Evolutionary conservation across 2,113 vertebrate species (phyloP).

Genomic region (Muntiacus reevesi): DNA sequence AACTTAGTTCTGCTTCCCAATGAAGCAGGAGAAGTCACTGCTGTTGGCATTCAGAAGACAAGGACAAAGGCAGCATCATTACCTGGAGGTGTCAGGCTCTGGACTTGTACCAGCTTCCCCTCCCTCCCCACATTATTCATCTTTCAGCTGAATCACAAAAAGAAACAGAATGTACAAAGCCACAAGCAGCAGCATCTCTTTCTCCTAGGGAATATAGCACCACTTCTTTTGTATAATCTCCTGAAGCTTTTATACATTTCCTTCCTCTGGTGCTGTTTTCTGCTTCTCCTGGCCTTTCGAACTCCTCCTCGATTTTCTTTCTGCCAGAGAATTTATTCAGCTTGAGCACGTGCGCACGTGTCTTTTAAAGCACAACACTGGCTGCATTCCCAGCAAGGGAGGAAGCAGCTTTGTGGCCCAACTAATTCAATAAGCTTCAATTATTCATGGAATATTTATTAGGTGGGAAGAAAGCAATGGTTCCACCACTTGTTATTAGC

Average conservation of each 20-base stretch:
- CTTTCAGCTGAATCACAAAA: background rate
- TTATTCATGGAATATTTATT: constrained; percentile 25
- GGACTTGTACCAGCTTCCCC: background rate
- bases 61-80: background rate
- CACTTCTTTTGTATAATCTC: background rate
- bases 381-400: constrained; percentile 41
- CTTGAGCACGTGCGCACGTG: background rate
- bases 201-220: background rate
- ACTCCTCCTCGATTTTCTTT: background rate
- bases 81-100: background rate
- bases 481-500: background rate
- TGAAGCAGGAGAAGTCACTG: background rate
- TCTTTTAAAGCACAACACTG: constrained; percentile 42
- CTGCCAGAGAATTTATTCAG: constrained; percentile 10
- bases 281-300: background rate
- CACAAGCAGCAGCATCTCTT: background rate
- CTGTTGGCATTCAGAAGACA: background rate
- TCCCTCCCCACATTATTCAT: background rate
- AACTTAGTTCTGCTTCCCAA: background rate
- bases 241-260: background rate
- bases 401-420: constrained; percentile 6
- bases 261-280: background rate
- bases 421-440: constrained; percentile 32
- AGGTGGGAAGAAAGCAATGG: background rate
- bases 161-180: constrained; percentile 1